A percentile compares a stretch with the other conserved stretches of the same genome.
Evolutionary conservation across 2,888 invertebrate species (phyloP).

Genomic region (Leptothorax acervorum): DNA sequence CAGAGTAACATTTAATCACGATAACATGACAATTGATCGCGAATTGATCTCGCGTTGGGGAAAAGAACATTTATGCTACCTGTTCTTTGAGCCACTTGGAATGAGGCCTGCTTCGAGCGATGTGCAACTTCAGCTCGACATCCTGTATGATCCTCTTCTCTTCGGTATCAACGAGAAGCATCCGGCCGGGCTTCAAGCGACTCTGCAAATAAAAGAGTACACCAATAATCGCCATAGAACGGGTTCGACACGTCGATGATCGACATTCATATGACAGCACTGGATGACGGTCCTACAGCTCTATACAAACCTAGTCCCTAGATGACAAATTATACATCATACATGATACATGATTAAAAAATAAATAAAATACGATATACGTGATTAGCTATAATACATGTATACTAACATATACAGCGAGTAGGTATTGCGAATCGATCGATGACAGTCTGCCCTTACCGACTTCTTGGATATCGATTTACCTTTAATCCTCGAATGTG

Average conservation of each 20-base stretch:
- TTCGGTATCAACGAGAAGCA: slow-evolving; percentile 98
- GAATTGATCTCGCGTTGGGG: background rate
- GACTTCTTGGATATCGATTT: slow-evolving; percentile 5
- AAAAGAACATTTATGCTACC: slow-evolving; percentile 86
- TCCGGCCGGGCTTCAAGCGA: slow-evolving; percentile 98
- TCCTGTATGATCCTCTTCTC: slow-evolving; percentile 96
- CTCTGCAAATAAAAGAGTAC: slow-evolving; percentile 88
- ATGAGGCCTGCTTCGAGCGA: slow-evolving; percentile 95
- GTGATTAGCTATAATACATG: slow-evolving; percentile 69
- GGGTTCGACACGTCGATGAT: slow-evolving; percentile 67
- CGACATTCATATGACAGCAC: slow-evolving; percentile 81
- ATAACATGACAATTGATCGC: background rate
- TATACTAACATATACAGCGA: slow-evolving; percentile 69
- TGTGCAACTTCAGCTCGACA: slow-evolving; percentile 95
- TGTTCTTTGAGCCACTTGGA: slow-evolving; percentile 96
- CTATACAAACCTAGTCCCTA: slow-evolving; percentile 84
- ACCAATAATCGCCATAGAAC: slow-evolving; percentile 77
- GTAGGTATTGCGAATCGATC: slow-evolving; percentile 60
- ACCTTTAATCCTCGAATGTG: slow-evolving; percentile 6
- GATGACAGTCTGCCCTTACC: slow-evolving; percentile 74
- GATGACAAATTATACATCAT: slow-evolving; percentile 81
- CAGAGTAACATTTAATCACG: background rate
- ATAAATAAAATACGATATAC: slow-evolving; percentile 81
- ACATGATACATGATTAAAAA: slow-evolving; percentile 82
- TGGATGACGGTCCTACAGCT: slow-evolving; percentile 82